These are phyloP conservation scores for Acipenser oxyrinchus DNA, from an alignment of 2,797 vertebrate species.

Conservation along the genomic window DNA sequence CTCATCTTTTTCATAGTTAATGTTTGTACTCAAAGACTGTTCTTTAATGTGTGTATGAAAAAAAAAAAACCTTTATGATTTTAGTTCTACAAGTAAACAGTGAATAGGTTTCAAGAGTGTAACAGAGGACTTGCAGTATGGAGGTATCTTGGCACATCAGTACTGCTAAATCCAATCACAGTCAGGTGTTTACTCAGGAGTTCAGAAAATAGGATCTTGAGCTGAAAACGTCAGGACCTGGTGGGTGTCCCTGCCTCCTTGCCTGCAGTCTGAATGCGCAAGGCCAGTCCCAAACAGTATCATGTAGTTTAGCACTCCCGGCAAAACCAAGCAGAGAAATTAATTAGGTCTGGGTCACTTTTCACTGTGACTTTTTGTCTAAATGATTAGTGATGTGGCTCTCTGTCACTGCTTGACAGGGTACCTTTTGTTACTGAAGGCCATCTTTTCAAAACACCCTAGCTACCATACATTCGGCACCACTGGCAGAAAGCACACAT, in stretches of 20 bases:
- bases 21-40: no score
- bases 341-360: slow-evolving; percentile 20
- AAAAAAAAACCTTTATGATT: no score
- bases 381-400: slow-evolving; percentile 24
- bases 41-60: no score
- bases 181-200: no score
- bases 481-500: not conserved
- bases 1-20: no score
- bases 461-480: slow-evolving; percentile 18
- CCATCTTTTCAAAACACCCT: slow-evolving; percentile 18
- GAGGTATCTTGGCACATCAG: no score
- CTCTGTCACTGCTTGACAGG: slow-evolving; percentile 21
- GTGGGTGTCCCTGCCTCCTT: not conserved
- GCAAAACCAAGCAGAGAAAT: slow-evolving; percentile 23
- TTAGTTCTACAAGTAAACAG: no score
- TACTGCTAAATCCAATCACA: no score
- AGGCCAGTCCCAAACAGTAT: slow-evolving; percentile 13
- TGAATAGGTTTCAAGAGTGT: no score
- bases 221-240: not conserved
- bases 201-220: no score
- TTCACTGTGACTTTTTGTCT: slow-evolving; percentile 21
- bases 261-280: not conserved
- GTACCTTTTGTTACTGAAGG: slow-evolving; percentile 21
- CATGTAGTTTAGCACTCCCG: slow-evolving; percentile 8
- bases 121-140: no score